These are phyloP conservation scores for Smithornis capensis DNA, from an alignment of 2,113 vertebrate species.

Conservation along the genomic window DNA sequence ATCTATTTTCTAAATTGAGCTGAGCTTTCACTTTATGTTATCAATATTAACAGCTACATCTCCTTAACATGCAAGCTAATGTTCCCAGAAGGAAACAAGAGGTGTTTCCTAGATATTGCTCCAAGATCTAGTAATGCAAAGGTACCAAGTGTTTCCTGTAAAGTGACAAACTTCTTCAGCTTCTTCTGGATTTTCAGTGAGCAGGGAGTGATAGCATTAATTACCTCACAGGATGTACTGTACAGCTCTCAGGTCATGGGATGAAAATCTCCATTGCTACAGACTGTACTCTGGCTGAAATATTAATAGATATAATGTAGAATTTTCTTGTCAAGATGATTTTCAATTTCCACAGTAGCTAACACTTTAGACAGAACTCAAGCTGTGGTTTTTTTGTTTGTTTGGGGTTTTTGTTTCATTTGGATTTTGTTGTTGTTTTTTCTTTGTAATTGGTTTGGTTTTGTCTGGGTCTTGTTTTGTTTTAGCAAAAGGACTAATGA, in stretches of 20 bases:
- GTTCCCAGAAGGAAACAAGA: neutral
- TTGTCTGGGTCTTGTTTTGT: neutral
- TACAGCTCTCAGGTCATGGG: neutral
- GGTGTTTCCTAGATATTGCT: neutral
- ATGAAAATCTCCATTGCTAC: neutral
- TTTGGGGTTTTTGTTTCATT: neutral
- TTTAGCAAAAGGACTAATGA: neutral
- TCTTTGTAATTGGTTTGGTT: rapidly evolving
- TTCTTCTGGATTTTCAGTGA: neutral
- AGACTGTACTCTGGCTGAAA: neutral
- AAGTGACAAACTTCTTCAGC: neutral
- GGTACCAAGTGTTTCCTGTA: neutral
- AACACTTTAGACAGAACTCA: slow-evolving; percentile 2
- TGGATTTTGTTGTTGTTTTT: neutral
- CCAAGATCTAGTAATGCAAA: neutral
- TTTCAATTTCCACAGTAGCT: slow-evolving; percentile 19
- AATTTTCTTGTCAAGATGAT: neutral
- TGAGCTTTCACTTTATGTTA: neutral
- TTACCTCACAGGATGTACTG: neutral
- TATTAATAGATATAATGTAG: neutral
- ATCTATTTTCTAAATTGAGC: neutral
- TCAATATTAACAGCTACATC: neutral
- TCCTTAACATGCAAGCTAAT: neutral
- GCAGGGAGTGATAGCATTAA: neutral
- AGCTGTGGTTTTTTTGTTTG: neutral